Evolutionary conservation across 2,797 vertebrate genomes (phyloP), one percentile per base, ranked within the genome.

Genomic region (Artibeus jamaicensis): DNA sequence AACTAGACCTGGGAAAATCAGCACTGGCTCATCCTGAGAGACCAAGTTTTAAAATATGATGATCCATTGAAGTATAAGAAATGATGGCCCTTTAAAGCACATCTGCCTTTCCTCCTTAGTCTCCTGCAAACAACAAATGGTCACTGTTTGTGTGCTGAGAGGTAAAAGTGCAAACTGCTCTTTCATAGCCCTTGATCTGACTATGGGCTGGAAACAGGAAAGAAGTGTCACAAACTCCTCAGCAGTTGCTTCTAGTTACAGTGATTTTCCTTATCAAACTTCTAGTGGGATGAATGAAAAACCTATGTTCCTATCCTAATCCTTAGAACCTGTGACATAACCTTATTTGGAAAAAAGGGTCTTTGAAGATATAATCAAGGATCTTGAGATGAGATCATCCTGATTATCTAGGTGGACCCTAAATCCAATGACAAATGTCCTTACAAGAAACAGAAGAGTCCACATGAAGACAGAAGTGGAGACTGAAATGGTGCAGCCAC

Each of bases 321-420:
- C 74, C 57, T 85, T 24, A 48, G 53, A 86, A 94, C 44, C 34
- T 93, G 4, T 48, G 22, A 82, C 37, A 24, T 85, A 59, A 91
- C 55, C 32, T 89, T 81, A 89, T 55, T 79, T 70, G 37, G 39
- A 44, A 92, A 92, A 84, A 84, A 15, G 11, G 32, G 14, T 89
- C 26, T 82, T 73, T 86, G 22, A 37, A 95, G 55, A 55, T 26
- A 1, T 78, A 81, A 95, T 50, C 87, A 88, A 90, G 32, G 9
- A 89, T 79, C 26, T 44, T 74, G 55, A 86, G 32, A 93, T 76
- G 39, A 96, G 53, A 78, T 81, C 79, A 89, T 70, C 42, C 93
- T 83, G 37, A 93, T 94, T 95, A 90, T 37, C 44, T 29, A 59
- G 37, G 62, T 71, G 21, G 44, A 37, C 29, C 89, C 70, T 86